Evolutionary conservation across 37 sponge, comb jelly and placozoan genomes (phyloP).

Genomic region (Mnemiopsis leidyi): DNA sequence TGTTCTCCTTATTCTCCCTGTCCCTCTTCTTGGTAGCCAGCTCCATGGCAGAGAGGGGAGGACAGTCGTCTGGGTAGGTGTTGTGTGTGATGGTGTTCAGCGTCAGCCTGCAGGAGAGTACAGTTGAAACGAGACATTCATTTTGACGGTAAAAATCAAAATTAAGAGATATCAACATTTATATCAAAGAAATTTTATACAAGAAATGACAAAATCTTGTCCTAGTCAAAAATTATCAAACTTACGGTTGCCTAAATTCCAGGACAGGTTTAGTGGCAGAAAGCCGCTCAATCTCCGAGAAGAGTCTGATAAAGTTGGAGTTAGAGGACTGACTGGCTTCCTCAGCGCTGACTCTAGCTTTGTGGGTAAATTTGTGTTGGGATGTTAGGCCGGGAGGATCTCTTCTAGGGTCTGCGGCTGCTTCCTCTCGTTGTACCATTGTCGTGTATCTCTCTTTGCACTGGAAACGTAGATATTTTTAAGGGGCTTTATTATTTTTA

Average conservation of each 20-base stretch:
- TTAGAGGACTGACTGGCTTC: constrained; percentile 22
- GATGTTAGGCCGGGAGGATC: neutral
- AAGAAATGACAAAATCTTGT: no score
- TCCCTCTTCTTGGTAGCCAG: constrained; percentile 64
- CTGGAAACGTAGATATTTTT: neutral
- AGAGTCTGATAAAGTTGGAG: constrained; percentile 51
- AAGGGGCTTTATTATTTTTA: neutral
- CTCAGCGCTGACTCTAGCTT: constrained; percentile 18
- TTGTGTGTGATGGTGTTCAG: neutral
- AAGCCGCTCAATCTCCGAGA: constrained; percentile 24
- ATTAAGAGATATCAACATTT: neutral
- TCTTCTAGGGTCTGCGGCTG: neutral
- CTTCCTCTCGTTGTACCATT: constrained; percentile 48
- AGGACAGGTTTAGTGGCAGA: constrained; percentile 8
- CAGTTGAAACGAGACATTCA: no score
- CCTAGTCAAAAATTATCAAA: neutral
- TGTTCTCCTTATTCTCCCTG: constrained; percentile 54
- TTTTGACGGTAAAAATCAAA: neutral
- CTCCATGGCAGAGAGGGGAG: neutral
- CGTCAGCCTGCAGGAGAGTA: constrained; percentile 22
- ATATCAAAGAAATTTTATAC: no score
- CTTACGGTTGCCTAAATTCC: constrained; percentile 35
- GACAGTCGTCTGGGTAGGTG: neutral
- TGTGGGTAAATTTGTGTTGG: constrained; percentile 45
- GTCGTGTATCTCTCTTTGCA: constrained; percentile 23